Base-by-base conservation (phyloP, 2,888 invertebrate genomes). In the Lissonota sp. region DNA sequence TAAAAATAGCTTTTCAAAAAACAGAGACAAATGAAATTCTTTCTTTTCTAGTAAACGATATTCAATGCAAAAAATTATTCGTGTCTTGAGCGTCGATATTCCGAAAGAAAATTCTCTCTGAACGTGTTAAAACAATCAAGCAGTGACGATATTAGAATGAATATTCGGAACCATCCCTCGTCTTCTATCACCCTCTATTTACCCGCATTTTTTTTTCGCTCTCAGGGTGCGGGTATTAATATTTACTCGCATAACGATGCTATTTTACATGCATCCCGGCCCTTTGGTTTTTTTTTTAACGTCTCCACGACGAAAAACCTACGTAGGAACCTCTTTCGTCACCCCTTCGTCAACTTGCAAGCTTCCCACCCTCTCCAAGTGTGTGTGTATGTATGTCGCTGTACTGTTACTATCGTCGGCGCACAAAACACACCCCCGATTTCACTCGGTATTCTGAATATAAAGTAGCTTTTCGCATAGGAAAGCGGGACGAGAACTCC, bases 371-470 rank as follows among this genome's bases (percentile, higher is more conserved):
- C 63, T 53, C 64, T 60, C 49, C 42, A 16, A 6, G 57, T 57
- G 46, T 53, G 64, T 69, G 10, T 57, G 16, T 44, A 6, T 58
- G 51, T 42, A 3, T 26, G 26, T 39, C 60, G 37, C 66, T 57
- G 26, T 26, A 26, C 40, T 57, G 77, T 76, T 79, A 85, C 83
- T 83, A 76, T 81, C 70, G 69, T 51, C 26, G 26, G 69, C 53
- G 70, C 62, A 77, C 70, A 73, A 63, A n/a, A 63, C 49, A 70
- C 63, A 57, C 39, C 16, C 67, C 70, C 74, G 81, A 26, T 26
- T 26, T 83, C 83, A 86, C 85, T 88, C 84, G 84, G 86, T 85
- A 87, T 86, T 85, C 85, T 85, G 88, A 88, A 88, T 88, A 87
- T 87, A 88, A 88, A 88, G 86, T 87, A 87, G 87, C 81, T 81